phyloP scores from a whole-genome alignment of 2,888 invertebrate species.

The Caenorhabditis sp. region DNA sequence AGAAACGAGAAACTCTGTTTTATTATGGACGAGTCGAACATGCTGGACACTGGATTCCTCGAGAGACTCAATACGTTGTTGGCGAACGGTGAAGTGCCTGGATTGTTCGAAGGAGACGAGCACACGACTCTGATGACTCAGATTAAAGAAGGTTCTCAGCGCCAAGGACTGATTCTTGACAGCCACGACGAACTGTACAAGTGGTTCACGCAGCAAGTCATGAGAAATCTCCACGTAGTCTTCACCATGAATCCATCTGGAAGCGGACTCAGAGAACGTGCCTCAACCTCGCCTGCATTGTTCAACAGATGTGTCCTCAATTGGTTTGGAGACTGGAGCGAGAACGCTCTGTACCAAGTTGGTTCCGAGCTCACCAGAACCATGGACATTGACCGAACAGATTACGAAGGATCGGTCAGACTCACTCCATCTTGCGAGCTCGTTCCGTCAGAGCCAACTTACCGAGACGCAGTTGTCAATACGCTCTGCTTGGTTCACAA shows the following conservation, averaged over 20 bases:
- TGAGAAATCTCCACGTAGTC: constrained; percentile 98
- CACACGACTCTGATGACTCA: constrained; percentile 99
- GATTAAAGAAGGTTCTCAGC: constrained; percentile 98
- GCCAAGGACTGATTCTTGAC: constrained; percentile 98
- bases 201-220: constrained; percentile 97
- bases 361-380: constrained; percentile 97
- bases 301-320: constrained; percentile 99
- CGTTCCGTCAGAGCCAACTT: constrained; percentile 75
- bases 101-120: constrained; percentile 90
- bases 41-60: constrained; percentile 96
- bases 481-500: constrained; percentile 98
- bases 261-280: constrained; percentile 97
- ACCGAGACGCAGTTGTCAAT: constrained; percentile 91
- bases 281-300: constrained; percentile 98
- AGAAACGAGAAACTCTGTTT: constrained; percentile 97
- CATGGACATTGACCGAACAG: constrained; percentile 92
- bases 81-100: constrained; percentile 94
- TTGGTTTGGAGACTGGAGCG: constrained; percentile 99
- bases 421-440: constrained; percentile 91
- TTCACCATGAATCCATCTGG: constrained; percentile 99
- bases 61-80: constrained; percentile 99
- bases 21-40: constrained; percentile 98
- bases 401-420: constrained; percentile 92
- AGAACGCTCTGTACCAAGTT: constrained; percentile 88
- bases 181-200: constrained; percentile 98